These are phyloP conservation scores for Riparia riparia DNA, from an alignment of 2,113 vertebrate genomes.

Conservation along the genomic window DNA sequence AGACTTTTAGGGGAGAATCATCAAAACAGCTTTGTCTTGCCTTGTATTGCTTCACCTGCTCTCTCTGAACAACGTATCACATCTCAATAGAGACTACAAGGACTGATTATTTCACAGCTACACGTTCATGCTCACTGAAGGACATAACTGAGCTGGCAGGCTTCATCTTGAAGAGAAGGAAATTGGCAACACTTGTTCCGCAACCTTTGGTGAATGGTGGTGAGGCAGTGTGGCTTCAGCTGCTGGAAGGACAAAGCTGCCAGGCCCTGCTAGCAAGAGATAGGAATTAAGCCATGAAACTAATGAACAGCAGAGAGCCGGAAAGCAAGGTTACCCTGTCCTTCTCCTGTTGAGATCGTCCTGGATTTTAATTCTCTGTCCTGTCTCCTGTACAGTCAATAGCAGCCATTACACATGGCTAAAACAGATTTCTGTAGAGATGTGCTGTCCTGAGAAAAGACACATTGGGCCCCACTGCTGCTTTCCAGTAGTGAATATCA, in stretches of 20 bases:
- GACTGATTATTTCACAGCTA: neutral
- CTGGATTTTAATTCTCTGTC: slow-evolving; percentile 20
- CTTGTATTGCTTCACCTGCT: neutral
- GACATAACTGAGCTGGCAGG: slow-evolving; percentile 21
- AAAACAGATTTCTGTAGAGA: neutral
- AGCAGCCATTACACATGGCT: neutral
- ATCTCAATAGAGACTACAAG: neutral
- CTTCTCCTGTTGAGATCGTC: neutral
- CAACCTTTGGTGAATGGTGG: neutral
- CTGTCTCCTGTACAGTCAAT: neutral
- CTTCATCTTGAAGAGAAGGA: slow-evolving; percentile 25
- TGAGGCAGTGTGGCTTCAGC: slow-evolving; percentile 1
- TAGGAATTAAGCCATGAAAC: slow-evolving; percentile 71
- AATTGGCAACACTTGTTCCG: neutral
- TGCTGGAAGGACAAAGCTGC: slow-evolving; percentile 45
- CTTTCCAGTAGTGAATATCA: neutral
- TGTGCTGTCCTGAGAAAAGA: neutral
- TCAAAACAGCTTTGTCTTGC: neutral
- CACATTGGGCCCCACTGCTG: neutral
- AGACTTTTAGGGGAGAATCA: neutral
- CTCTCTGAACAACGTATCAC: neutral
- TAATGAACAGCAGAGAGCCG: slow-evolving; percentile 33
- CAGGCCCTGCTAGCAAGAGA: slow-evolving; percentile 60
- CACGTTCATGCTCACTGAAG: neutral
- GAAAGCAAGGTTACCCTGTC: slow-evolving; percentile 54